Conservation (phyloP, 2,888 invertebrate genomes). For the Piscicola geometra region DNA sequence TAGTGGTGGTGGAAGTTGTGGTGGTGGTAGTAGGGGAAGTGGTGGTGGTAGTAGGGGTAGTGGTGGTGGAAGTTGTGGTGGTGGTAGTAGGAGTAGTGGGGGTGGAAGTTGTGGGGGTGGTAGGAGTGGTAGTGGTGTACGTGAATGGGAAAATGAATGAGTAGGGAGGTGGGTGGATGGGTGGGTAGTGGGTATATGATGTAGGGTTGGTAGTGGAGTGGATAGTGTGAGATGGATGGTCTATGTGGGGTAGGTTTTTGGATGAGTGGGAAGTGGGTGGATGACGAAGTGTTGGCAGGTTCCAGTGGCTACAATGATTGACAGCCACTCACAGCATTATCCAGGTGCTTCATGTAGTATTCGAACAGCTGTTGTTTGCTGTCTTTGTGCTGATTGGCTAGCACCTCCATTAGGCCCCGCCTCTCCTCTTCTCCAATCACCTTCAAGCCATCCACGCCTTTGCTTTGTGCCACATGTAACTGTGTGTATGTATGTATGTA, state of each 20-base stretch:
- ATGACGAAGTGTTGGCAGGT: background rate
- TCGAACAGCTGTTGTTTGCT: slow-evolving; percentile 92
- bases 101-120: too few species aligned
- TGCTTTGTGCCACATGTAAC: background rate
- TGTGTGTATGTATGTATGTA: background rate
- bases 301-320: background rate
- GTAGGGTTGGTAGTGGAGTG: too few species aligned
- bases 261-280: background rate
- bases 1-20: too few species aligned
- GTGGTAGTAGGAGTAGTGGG: too few species aligned
- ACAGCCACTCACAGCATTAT: slow-evolving; percentile 71
- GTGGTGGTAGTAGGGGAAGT: too few species aligned
- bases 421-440: slow-evolving; percentile 71
- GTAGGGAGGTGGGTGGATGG: too few species aligned
- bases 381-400: slow-evolving; percentile 65
- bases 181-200: too few species aligned
- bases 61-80: too few species aligned
- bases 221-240: too few species aligned
- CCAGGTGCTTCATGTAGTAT: slow-evolving; percentile 90
- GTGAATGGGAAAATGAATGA: too few species aligned
- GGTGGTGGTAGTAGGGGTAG: too few species aligned
- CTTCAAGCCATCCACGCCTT: slow-evolving; percentile 72
- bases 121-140: too few species aligned
- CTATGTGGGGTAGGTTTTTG: background rate
- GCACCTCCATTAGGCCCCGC: slow-evolving; percentile 58